Conservation (phyloP, 2,888 invertebrate genomes). For the Melanotus villosus region DNA sequence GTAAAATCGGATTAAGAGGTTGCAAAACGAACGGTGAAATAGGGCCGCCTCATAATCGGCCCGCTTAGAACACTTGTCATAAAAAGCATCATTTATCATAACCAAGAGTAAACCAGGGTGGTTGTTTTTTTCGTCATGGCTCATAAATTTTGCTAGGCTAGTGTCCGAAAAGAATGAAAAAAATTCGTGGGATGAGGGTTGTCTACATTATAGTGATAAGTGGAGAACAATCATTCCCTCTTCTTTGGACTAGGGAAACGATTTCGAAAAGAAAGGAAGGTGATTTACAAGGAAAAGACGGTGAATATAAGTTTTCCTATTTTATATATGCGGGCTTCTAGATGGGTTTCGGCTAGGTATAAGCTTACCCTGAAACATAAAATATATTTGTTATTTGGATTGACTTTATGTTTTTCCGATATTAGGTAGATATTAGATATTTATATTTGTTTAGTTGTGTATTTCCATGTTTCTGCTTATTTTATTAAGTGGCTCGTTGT, state of each 20-base stretch:
- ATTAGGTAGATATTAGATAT: too few species aligned
- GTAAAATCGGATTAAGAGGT: conserved; percentile 47
- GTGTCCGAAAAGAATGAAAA: conserved; percentile 52
- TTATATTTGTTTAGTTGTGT: too few species aligned
- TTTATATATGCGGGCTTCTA: not conserved
- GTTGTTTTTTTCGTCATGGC: conserved; percentile 57
- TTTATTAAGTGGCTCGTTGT: too few species aligned
- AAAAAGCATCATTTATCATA: conserved; percentile 59
- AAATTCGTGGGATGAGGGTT: conserved; percentile 43
- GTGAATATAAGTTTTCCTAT: conserved; percentile 16
- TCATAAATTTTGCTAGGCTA: conserved; percentile 57
- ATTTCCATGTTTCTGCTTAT: too few species aligned
- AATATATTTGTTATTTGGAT: too few species aligned
- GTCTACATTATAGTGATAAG: conserved; percentile 55
- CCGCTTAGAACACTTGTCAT: conserved; percentile 50
- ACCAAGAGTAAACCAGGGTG: conserved; percentile 52
- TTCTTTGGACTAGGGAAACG: conserved; percentile 39
- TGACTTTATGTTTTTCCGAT: too few species aligned
- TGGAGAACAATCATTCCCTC: conserved; percentile 52
- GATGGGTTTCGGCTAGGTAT: not conserved
- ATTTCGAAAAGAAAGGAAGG: conserved; percentile 26
- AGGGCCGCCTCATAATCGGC: conserved; percentile 40
- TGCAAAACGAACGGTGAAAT: conserved; percentile 44
- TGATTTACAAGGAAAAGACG: conserved; percentile 25
- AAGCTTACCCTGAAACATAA: too few species aligned